Evolutionary conservation across 2,113 vertebrate genomes (phyloP).

Genomic region (Oreochromis niloticus): DNA sequence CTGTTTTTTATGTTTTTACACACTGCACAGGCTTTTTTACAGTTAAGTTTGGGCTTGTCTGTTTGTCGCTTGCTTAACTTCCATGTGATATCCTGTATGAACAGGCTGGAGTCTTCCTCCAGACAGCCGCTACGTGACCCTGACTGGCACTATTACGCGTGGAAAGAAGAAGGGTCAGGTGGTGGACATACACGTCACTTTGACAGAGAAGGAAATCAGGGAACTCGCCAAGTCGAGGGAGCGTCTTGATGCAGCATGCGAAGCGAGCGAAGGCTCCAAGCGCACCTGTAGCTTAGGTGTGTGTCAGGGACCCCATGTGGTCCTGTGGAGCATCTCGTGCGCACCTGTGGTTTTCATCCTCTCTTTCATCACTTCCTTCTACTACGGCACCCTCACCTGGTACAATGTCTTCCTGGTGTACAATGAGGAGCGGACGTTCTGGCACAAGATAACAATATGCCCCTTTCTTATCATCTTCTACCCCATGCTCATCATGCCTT

Average conservation of each 20-base stretch:
- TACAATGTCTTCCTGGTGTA: constrained; percentile 98
- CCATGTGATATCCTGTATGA: constrained; percentile 5
- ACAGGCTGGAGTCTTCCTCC: constrained; percentile 86
- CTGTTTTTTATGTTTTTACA: background rate
- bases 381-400: constrained; percentile 98
- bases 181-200: constrained; percentile 94
- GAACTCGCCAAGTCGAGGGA: constrained; percentile 88
- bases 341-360: constrained; percentile 87
- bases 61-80: background rate
- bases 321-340: constrained; percentile 95
- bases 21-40: background rate
- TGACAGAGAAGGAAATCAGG: constrained; percentile 90
- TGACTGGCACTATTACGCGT: constrained; percentile 96
- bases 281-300: constrained; percentile 77
- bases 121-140: constrained; percentile 93
- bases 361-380: constrained; percentile 94
- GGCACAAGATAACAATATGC: constrained; percentile 96
- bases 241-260: constrained; percentile 75
- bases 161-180: constrained; percentile 98
- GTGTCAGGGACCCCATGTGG: constrained; percentile 84
- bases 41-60: background rate
- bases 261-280: constrained; percentile 67
- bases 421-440: constrained; percentile 98
- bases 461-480: constrained; percentile 96
- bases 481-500: constrained; percentile 89